These are phyloP conservation scores for Paramormyrops kingsleyae DNA, from an alignment of 2,113 vertebrate species.

Conservation along the genomic window DNA sequence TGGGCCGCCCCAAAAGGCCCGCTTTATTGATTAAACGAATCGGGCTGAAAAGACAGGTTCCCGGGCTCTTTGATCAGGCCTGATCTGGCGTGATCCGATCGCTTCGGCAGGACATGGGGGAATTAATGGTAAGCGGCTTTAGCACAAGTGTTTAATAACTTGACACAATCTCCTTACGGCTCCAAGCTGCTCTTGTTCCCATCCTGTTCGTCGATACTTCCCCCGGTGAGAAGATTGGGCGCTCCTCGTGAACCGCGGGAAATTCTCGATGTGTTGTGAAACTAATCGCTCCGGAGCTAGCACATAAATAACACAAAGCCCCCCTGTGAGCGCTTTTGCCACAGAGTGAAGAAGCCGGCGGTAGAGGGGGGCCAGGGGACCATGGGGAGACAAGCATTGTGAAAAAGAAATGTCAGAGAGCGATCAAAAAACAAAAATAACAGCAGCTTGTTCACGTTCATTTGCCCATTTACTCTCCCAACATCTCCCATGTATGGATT, in stretches of 20 bases:
- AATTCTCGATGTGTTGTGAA: conserved; percentile 72
- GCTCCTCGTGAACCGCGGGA: conserved; percentile 64
- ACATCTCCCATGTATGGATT: conserved; percentile 60
- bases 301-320: conserved; percentile 76
- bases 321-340: conserved; percentile 70
- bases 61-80: conserved; percentile 81
- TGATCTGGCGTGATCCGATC: conserved; percentile 80
- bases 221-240: conserved; percentile 68
- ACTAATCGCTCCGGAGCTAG: conserved; percentile 76
- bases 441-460: conserved; percentile 55
- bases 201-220: conserved; percentile 60
- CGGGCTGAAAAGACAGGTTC: conserved; percentile 68
- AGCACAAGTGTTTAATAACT: conserved; percentile 90
- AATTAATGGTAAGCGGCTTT: conserved; percentile 88
- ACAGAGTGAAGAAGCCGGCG: conserved; percentile 40
- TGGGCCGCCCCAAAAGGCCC: conserved; percentile 45
- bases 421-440: conserved; percentile 32
- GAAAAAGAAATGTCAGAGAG: conserved; percentile 35
- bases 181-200: conserved; percentile 71
- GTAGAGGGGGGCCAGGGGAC: conserved; percentile 31
- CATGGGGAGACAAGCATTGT: conserved; percentile 43
- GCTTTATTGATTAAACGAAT: conserved; percentile 87
- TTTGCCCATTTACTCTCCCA: conserved; percentile 58
- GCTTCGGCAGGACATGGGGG: conserved; percentile 74
- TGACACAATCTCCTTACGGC: conserved; percentile 83